Evolutionary conservation across 1,140 invertebrate genomes (phyloP).

Genomic region (Sinonovacula constricta): DNA sequence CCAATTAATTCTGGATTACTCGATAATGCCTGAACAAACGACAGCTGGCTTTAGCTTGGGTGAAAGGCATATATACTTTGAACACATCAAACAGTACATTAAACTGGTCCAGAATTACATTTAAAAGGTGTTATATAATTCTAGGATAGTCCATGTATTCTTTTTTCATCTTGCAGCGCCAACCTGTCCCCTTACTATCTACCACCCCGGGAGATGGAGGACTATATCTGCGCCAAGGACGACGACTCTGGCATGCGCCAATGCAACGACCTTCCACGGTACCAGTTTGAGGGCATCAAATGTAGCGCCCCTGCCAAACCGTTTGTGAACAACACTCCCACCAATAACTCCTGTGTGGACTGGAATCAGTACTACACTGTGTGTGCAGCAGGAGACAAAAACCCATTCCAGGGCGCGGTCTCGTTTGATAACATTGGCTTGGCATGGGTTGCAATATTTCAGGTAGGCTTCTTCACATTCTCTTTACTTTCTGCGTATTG

Average conservation of each 20-base stretch:
- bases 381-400: slow-evolving; percentile 93
- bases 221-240: slow-evolving; percentile 97
- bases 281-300: slow-evolving; percentile 83
- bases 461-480: too few relatives aligned
- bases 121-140: too few relatives aligned
- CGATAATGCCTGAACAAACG: too few relatives aligned
- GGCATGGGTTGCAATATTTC: slow-evolving; percentile 99
- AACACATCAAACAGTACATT: too few relatives aligned
- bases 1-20: too few relatives aligned
- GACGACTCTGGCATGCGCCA: slow-evolving; percentile 97
- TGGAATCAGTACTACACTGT: slow-evolving; percentile 99
- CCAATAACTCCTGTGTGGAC: slow-evolving; percentile 89
- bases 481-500: too few relatives aligned
- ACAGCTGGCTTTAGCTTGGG: too few relatives aligned
- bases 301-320: slow-evolving; percentile 81
- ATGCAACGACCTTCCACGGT: slow-evolving; percentile 92
- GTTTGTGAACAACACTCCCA: slow-evolving; percentile 72
- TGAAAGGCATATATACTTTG: too few relatives aligned
- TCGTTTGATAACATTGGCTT: slow-evolving; percentile 99
- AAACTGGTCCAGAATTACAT: too few relatives aligned
- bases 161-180: too few relatives aligned
- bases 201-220: slow-evolving; percentile 81
- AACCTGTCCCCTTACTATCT: slow-evolving; percentile 64
- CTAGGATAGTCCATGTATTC: too few relatives aligned
- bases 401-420: slow-evolving; percentile 99